Base-by-base conservation (phyloP, 2,888 invertebrate genomes). In the Clunio marinus region DNA sequence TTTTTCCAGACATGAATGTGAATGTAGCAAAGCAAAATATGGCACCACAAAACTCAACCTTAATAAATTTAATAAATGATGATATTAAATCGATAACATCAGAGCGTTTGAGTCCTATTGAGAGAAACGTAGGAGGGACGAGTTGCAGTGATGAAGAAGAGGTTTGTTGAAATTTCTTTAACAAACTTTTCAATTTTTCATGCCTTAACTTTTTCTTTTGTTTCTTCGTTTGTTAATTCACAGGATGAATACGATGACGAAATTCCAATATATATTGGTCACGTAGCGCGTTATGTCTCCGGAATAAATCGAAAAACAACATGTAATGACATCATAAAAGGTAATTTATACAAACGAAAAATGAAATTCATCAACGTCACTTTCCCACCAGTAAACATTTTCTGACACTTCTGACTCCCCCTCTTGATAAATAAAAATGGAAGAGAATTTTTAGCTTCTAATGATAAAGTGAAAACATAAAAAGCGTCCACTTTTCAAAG, bases 251-350 rank as follows among this genome's bases (percentile, higher is more conserved):
- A 76, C 75, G 75, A 76, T 68, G 74, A 75, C 70, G 78, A 78
- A 74, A 75, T 78, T 70, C 76, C 78, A 45, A 76, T 78, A 72
- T 78, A 77, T 77, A 70, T 78, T 57, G 73, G 73, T 46, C 74
- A 75, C 69, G 75, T 76, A 69, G 74, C 77, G 3, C 75, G 77
- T 71, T 78, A 75, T 72, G 74, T 78, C 67, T 77, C 77, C 70
- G 78, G 78, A 66, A 75, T 78, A 69, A 76, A 76, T 70, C 75
- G 74, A 60, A 75, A 74, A 69, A 78, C 78, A 66, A 78, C 77
- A 70, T 78, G 77, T 74, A 76, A 77, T 74, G 77, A 78, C 71
- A 75, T 78, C 74, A 76, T 78, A 72, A 76, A 75, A 63, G 63
- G 63, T 63, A 41, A 59, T 15, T n/a, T n/a, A n/a, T n/a, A n/a